Conservation (phyloP, 2,888 invertebrate genomes). For the Cheilosia grossa region DNA sequence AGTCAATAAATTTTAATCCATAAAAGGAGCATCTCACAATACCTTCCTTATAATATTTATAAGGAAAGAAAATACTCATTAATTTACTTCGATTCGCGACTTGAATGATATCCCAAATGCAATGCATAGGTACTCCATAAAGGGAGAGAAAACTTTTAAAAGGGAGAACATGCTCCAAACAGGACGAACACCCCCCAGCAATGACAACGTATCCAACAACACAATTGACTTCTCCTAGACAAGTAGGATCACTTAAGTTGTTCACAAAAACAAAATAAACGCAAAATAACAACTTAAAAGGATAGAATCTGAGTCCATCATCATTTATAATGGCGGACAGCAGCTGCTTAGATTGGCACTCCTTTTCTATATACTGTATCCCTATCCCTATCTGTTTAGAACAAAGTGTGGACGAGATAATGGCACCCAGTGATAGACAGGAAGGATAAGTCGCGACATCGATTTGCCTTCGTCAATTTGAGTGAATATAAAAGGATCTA, state of each 20-base stretch:
- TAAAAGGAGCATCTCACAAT: no score
- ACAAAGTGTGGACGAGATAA: slow-evolving; percentile 43
- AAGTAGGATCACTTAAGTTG: slow-evolving; percentile 38
- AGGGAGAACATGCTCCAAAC: neutral
- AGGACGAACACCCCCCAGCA: neutral
- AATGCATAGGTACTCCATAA: neutral
- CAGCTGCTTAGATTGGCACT: slow-evolving; percentile 62
- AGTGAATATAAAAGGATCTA: slow-evolving; percentile 24
- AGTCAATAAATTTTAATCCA: no score
- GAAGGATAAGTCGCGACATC: slow-evolving; percentile 69
- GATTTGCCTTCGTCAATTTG: slow-evolving; percentile 63
- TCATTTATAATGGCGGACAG: slow-evolving; percentile 70
- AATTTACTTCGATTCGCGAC: no score
- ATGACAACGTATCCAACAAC: slow-evolving; percentile 34
- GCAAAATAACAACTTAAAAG: slow-evolving; percentile 43
- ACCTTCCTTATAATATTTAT: no score
- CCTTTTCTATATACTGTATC: neutral
- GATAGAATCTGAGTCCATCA: slow-evolving; percentile 66
- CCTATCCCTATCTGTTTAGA: slow-evolving; percentile 3
- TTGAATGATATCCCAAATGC: neutral
- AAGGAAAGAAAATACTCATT: no score
- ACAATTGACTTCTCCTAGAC: slow-evolving; percentile 42
- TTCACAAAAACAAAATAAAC: slow-evolving; percentile 20
- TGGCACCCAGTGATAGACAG: slow-evolving; percentile 65
- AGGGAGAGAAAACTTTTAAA: no score